A percentile compares a stretch with the other conserved stretches of the same genome.
Evolutionary conservation across 2,113 vertebrate genomes (phyloP).

Genomic region (Syngnathoides biaculeatus): DNA sequence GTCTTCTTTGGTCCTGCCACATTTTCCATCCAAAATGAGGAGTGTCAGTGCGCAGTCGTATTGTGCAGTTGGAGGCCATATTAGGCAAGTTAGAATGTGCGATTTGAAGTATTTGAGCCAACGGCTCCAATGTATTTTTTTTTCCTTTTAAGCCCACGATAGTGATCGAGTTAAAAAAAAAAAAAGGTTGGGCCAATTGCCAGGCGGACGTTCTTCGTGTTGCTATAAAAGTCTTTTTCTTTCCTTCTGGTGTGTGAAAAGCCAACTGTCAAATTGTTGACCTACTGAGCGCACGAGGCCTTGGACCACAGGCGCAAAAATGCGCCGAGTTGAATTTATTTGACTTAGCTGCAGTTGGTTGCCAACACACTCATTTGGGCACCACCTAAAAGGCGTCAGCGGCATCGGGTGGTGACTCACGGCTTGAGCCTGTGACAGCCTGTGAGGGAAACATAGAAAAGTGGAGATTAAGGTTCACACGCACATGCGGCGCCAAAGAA

Average conservation of each 20-base stretch:
- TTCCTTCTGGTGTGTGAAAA: background rate
- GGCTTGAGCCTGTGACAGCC: background rate
- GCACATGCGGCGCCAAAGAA: background rate
- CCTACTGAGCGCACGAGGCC: background rate
- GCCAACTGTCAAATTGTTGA: background rate
- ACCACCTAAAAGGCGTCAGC: background rate
- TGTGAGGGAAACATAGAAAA: background rate
- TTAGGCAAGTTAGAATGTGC: constrained; percentile 17
- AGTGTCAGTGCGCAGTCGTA: constrained; percentile 1
- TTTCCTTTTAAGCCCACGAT: background rate
- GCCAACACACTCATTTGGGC: background rate
- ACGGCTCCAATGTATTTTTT: background rate
- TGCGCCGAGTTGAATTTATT: background rate
- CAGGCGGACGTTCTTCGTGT: constrained; percentile 38
- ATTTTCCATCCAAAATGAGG: constrained; percentile 31
- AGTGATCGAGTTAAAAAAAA: too few relatives aligned
- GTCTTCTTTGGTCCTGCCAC: constrained; percentile 12
- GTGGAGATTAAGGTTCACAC: too few relatives aligned
- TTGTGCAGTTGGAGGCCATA: constrained; percentile 8
- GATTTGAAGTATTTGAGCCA: constrained; percentile 13
- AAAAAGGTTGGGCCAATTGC: background rate
- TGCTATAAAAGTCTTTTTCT: constrained; percentile 39
- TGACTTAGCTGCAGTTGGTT: background rate
- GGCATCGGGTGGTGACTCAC: too few relatives aligned
- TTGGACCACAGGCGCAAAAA: background rate